A percentile compares a stretch with the other conserved stretches of the same genome.
phyloP scores from a whole-genome alignment of 2,888 invertebrate species.

The Thysanoteuthis rhombus region DNA sequence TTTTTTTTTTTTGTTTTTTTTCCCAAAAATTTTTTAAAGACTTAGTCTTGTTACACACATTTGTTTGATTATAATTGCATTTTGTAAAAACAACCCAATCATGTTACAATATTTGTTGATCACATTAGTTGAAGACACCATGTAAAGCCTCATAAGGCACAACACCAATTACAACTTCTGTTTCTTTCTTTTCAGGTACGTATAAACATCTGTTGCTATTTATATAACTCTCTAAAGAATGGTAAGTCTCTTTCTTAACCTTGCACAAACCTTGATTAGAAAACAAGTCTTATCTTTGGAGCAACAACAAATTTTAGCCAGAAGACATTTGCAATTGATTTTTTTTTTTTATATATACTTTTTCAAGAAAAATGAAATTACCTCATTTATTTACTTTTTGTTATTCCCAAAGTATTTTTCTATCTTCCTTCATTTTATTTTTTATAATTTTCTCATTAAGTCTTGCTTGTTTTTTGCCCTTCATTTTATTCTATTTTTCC shows the following conservation, averaged over 20 bases:
- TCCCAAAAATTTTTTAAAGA: not conserved
- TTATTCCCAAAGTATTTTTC: not conserved
- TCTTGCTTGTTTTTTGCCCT: not conserved
- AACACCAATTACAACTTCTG: not conserved
- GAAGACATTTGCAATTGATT: not conserved
- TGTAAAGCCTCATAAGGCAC: not conserved
- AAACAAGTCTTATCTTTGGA: not conserved
- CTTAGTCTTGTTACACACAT: not conserved
- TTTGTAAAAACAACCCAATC: not conserved
- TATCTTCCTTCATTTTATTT: no score
- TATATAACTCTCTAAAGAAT: not conserved
- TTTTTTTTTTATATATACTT: not conserved
- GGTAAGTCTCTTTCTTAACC: not conserved
- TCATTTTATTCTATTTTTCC: no score
- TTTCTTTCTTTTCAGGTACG: not conserved
- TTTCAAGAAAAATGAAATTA: not conserved
- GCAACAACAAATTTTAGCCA: not conserved
- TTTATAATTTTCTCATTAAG: conserved; percentile 12
- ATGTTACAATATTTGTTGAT: not conserved
- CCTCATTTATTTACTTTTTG: not conserved
- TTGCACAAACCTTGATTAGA: not conserved
- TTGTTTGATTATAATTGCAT: not conserved
- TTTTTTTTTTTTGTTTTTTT: not conserved
- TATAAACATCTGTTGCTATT: not conserved
- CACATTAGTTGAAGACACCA: not conserved